phyloP scores from a whole-genome alignment of 1,140 invertebrate species.

The Asbolus verrucosus region DNA sequence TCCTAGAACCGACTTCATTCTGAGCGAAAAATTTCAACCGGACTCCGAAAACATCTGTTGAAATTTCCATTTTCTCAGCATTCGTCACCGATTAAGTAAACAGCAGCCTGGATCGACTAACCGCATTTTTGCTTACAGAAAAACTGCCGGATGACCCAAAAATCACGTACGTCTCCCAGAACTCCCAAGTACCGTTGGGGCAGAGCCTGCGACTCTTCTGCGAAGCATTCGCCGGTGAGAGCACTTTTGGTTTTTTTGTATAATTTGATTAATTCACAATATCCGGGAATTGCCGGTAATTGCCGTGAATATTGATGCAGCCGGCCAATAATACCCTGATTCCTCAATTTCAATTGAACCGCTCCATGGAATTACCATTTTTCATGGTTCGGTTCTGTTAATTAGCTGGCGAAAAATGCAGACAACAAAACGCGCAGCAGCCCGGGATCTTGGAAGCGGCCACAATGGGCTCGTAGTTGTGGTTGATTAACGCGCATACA shows the following conservation, averaged over 20 bases:
- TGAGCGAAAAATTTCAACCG: constrained; percentile 15
- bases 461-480: not conserved
- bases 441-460: constrained; percentile 5
- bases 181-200: constrained; percentile 70
- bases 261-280: not conserved
- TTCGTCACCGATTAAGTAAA: too few species aligned
- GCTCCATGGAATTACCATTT: constrained; percentile 25
- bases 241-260: not conserved
- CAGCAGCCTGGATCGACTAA: too few species aligned
- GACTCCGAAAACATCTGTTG: too few species aligned
- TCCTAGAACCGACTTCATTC: constrained; percentile 3
- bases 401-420: constrained; percentile 16
- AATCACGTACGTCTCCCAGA: constrained; percentile 69
- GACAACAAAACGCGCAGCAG: constrained; percentile 16
- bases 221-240: constrained; percentile 77
- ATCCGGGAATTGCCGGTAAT: constrained; percentile 8
- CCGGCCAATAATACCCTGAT: not conserved
- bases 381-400: constrained; percentile 5
- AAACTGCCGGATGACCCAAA: constrained; percentile 69
- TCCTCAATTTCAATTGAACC: constrained; percentile 14
- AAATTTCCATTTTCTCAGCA: too few species aligned
- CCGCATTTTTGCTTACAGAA: constrained; percentile 67
- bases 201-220: constrained; percentile 75
- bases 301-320: not conserved
- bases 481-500: constrained; percentile 15